Conservation (phyloP, 2,113 vertebrate species). For the Galeopterus variegatus region DNA sequence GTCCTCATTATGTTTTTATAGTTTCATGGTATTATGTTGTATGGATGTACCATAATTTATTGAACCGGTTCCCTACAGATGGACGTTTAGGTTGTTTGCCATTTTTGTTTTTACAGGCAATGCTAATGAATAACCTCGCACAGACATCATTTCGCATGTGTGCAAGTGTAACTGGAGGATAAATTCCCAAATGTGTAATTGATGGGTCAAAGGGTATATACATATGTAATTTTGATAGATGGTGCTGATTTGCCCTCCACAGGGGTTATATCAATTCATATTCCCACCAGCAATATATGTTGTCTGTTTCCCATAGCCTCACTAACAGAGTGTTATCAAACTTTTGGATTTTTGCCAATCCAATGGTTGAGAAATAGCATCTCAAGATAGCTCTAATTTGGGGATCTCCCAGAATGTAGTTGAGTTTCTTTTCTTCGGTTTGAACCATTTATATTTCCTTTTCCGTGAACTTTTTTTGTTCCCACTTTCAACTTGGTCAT, state of each 20-base stretch:
- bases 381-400: neutral
- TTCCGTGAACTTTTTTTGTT: neutral
- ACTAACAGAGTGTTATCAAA: neutral
- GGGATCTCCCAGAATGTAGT: neutral
- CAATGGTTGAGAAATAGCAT: neutral
- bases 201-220: slow-evolving; percentile 67
- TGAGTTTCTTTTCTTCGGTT: neutral
- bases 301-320: neutral
- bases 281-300: neutral
- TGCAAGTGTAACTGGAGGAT: neutral
- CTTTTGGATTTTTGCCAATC: neutral
- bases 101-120: neutral
- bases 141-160: neutral
- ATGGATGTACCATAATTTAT: slow-evolving; percentile 57
- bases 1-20: neutral
- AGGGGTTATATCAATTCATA: slow-evolving; percentile 49
- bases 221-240: slow-evolving; percentile 77
- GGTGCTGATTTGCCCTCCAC: slow-evolving; percentile 63
- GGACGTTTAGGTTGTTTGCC: neutral
- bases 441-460: neutral
- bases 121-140: slow-evolving; percentile 16
- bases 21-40: neutral
- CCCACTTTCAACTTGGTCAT: neutral
- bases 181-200: slow-evolving; percentile 62
- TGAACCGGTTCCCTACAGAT: slow-evolving; percentile 10